Conservation (phyloP, 2,113 vertebrate species). For the Opisthocomus hoazin region DNA sequence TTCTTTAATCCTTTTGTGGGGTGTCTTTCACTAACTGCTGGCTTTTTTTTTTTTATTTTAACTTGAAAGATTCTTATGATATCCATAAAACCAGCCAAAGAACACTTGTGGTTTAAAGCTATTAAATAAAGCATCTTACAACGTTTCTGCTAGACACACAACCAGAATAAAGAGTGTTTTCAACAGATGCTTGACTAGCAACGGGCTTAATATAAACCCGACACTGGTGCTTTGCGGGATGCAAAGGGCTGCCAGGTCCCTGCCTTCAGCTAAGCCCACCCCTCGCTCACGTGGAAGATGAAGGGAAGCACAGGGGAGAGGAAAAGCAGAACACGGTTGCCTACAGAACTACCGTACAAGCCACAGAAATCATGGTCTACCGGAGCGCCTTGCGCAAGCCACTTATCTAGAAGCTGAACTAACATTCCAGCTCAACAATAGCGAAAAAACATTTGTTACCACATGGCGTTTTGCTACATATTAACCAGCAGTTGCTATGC, state of each 20-base stretch:
- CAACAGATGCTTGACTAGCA: background rate
- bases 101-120: background rate
- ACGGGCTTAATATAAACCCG: background rate
- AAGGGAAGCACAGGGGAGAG: slow-evolving; percentile 15
- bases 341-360: slow-evolving; percentile 41
- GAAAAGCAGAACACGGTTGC: background rate
- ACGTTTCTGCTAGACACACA: background rate
- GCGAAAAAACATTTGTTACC: slow-evolving; percentile 40
- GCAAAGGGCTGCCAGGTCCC: background rate
- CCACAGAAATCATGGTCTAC: slow-evolving; percentile 33
- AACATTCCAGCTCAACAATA: slow-evolving; percentile 62
- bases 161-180: slow-evolving; percentile 1
- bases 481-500: slow-evolving; percentile 65
- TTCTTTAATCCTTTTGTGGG: background rate
- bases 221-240: background rate
- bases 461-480: slow-evolving; percentile 49
- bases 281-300: background rate
- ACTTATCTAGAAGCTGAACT: slow-evolving; percentile 66
- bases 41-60: background rate
- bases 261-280: background rate
- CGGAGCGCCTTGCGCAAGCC: slow-evolving; percentile 30
- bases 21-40: background rate
- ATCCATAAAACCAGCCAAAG: slow-evolving; percentile 42
- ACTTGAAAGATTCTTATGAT: background rate
- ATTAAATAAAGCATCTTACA: background rate